Evolutionary conservation across 2,797 vertebrate genomes (phyloP), one percentile per base, ranked within the genome.

Genomic region (Pteronotus mesoamericanus): DNA sequence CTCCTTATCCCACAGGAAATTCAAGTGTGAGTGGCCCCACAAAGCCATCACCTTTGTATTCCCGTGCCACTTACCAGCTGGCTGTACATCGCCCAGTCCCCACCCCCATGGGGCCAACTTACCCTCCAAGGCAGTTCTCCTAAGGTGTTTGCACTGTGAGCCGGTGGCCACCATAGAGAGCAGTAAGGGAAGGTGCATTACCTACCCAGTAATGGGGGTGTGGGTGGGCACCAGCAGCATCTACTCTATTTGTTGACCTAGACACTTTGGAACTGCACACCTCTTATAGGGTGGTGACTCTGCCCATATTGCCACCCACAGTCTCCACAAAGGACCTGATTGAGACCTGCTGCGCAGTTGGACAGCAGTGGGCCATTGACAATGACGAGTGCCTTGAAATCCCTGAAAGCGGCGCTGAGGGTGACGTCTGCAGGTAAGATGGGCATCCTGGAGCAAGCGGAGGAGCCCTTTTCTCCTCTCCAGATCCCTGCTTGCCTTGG

Each of bases 361-460:
- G 99, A 3, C 99, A 99, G 95, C 99, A 98, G 89, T 99, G 99
- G 99, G 99, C 99, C n/a, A 97, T 98, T 5, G 98, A 99, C 95
- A 98, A 98, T 0, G 98, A 98, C 21, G 99, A 99, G 97, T 99
- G 99, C 96, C 97, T 98, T 29, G 98, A 98, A 86, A 98, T 99
- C 95, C 98, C 99, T 0, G 92, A 98, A 85, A 98, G 97, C 19
- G 97, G 98, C 1, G 93, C 87, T 0, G 98, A 99, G 96, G 97
- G 97, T 9, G 98, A 98, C 16, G 93, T 98, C 26, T 99, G 99
- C 99, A 99, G 99, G 99, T 99, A 98, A 74, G 98, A 14, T 0
- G 42, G 32, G 32, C 8, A 22, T 51, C 10, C 14, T 3, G n/a
- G 69, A 18, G 39, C 34, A 0, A 9, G 53, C 44, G 29, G 34